Evolutionary conservation across 1,140 invertebrate species (phyloP).

Genomic region (Ephestia elutella): DNA sequence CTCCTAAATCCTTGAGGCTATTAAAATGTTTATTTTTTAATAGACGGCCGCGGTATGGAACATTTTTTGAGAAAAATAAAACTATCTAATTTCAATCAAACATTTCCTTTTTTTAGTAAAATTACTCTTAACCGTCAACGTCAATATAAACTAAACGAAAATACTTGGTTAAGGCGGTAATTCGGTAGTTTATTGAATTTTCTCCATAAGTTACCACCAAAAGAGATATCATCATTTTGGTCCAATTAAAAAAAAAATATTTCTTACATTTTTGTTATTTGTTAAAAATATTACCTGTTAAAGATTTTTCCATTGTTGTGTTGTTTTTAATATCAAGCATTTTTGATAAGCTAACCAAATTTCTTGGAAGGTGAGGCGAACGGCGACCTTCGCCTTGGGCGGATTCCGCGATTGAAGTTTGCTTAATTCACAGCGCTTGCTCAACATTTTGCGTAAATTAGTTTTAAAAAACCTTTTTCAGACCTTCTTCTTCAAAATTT

Average conservation of each 20-base stretch:
- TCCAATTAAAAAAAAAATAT: no score
- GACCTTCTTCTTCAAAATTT: background rate
- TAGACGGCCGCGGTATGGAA: background rate
- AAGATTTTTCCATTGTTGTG: no score
- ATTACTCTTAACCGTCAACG: no score
- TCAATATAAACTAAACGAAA: no score
- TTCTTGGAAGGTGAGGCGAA: background rate
- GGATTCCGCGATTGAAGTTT: conserved; percentile 61
- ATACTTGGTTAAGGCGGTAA: no score
- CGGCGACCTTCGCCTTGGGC: conserved; percentile 11
- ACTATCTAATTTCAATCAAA: background rate
- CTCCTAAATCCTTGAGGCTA: conserved; percentile 37
- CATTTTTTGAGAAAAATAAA: no score
- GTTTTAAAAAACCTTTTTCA: conserved; percentile 33
- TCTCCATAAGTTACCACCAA: no score
- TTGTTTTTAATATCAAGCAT: background rate
- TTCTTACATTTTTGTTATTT: no score
- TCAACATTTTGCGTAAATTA: conserved; percentile 64
- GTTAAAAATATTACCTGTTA: background rate
- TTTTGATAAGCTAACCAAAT: conserved; percentile 6
- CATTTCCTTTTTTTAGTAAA: background rate
- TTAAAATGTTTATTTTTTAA: conserved; percentile 49
- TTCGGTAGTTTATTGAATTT: no score
- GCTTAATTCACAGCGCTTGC: conserved; percentile 56
- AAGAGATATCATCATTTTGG: no score